Evolutionary conservation across 1,140 invertebrate genomes (phyloP).

Genomic region (Drosophila paulistorum): DNA sequence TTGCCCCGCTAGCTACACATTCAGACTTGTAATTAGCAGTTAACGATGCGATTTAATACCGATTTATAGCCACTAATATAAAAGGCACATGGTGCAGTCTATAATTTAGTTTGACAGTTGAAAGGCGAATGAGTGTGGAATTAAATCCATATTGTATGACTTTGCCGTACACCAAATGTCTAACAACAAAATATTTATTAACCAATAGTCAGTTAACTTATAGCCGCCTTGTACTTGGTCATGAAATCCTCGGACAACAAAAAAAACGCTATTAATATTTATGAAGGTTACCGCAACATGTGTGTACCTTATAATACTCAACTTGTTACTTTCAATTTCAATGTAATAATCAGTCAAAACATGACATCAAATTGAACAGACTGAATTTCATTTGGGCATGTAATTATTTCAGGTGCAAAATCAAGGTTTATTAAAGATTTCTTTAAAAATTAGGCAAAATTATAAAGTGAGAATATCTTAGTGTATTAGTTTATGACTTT

Average conservation of each 20-base stretch:
- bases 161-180: conserved; percentile 3
- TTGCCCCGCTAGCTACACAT: neutral
- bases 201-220: conserved; percentile 31
- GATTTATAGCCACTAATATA: conserved; percentile 46
- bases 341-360: conserved; percentile 40
- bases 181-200: conserved; percentile 27
- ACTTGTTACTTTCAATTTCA: conserved; percentile 63
- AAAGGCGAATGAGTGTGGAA: neutral
- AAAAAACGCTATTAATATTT: conserved; percentile 58
- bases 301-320: conserved; percentile 21
- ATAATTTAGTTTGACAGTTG: conserved; percentile 15
- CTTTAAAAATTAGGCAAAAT: too few species aligned
- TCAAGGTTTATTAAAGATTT: neutral
- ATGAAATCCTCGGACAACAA: conserved; percentile 37
- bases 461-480: too few species aligned
- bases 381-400: conserved; percentile 17
- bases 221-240: conserved; percentile 22
- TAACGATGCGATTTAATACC: conserved; percentile 62
- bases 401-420: conserved; percentile 36
- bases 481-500: too few species aligned
- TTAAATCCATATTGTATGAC: conserved; percentile 27
- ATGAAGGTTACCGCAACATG: conserved; percentile 63
- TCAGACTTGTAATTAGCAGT: conserved; percentile 53
- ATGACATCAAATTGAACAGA: conserved; percentile 6
- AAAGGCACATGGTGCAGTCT: conserved; percentile 20